These are phyloP conservation scores for Acromyrmex charruanus DNA, from an alignment of 1,140 invertebrate genomes.

Conservation along the genomic window DNA sequence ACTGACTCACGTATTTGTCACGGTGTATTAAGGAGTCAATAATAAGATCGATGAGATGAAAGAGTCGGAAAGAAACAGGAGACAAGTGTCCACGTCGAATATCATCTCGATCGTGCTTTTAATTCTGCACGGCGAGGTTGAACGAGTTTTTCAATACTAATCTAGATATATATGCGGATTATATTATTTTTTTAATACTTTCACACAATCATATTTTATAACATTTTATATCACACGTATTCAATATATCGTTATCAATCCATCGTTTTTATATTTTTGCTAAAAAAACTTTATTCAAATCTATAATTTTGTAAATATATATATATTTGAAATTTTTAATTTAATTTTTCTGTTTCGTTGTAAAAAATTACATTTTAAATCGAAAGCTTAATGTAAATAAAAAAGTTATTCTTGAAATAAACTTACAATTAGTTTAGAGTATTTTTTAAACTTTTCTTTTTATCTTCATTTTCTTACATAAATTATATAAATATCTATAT, in stretches of 20 bases:
- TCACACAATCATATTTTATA: too few species aligned
- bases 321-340: background rate
- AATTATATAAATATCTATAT: too few species aligned
- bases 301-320: background rate
- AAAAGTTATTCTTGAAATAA: too few species aligned
- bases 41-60: background rate
- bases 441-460: too few species aligned
- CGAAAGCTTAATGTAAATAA: background rate
- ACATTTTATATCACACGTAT: background rate
- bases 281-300: background rate
- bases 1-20: background rate
- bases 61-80: background rate
- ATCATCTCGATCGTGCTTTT: too few species aligned
- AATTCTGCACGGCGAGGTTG: too few species aligned
- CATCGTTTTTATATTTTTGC: background rate
- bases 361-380: background rate
- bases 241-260: background rate
- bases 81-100: background rate
- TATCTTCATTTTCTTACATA: too few species aligned
- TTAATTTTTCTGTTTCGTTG: background rate
- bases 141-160: too few species aligned
- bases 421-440: too few species aligned
- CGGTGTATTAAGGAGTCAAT: background rate
- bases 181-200: too few species aligned
- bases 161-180: too few species aligned